phyloP scores from a whole-genome alignment of 2,113 vertebrate genomes.

The Theropithecus gelada region DNA sequence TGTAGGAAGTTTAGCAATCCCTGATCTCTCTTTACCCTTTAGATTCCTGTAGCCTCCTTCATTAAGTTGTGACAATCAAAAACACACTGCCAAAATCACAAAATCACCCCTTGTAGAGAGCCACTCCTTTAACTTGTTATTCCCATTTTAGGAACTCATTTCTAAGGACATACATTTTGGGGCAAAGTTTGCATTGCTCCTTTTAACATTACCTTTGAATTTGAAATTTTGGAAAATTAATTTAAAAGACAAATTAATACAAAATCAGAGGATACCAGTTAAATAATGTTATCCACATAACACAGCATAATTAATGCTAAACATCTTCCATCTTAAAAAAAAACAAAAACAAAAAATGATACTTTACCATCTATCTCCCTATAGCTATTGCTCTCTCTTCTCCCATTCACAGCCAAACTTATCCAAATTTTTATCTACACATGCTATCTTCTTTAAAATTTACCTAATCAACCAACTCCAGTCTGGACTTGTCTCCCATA shows the following conservation, averaged over 20 bases:
- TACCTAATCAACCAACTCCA: not conserved
- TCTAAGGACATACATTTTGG: not conserved
- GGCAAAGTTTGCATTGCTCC: not conserved
- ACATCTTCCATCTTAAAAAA: not conserved
- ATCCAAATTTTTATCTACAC: not conserved
- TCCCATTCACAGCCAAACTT: not conserved
- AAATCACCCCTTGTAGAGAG: not conserved
- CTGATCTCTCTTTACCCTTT: too few species aligned
- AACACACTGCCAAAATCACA: not conserved
- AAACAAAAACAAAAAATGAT: too few species aligned
- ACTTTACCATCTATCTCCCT: not conserved
- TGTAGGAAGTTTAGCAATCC: not conserved
- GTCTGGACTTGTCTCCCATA: not conserved
- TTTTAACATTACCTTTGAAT: not conserved
- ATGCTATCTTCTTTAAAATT: not conserved
- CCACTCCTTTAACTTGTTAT: not conserved
- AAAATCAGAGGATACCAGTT: not conserved
- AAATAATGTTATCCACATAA: not conserved
- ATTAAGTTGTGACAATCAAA: not conserved
- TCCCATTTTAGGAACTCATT: not conserved
- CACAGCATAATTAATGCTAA: not conserved
- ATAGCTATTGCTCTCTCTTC: not conserved
- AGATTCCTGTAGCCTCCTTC: not conserved
- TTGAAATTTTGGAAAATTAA: not conserved
- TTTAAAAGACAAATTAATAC: not conserved